phyloP scores from a whole-genome alignment of 2,113 vertebrate genomes.

The Willisornis vidua region DNA sequence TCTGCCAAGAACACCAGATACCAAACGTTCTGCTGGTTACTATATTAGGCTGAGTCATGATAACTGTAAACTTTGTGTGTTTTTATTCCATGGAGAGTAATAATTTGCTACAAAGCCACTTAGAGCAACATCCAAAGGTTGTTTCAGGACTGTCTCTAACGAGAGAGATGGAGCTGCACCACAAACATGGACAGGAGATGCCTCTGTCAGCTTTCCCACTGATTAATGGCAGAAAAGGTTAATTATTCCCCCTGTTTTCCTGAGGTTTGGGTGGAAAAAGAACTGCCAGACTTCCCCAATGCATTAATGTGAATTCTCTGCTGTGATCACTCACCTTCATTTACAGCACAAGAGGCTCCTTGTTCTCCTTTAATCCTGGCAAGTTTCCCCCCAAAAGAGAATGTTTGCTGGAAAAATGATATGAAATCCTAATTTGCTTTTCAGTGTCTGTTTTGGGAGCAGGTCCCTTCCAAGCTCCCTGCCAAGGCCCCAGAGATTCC shows the following conservation, averaged over 20 bases:
- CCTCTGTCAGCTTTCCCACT: neutral
- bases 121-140: neutral
- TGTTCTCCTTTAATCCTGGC: neutral
- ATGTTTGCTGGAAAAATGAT: neutral
- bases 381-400: neutral
- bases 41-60: conserved; percentile 30
- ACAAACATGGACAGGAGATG: neutral
- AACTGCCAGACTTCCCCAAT: neutral
- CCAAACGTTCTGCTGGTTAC: neutral
- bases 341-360: rapidly evolving
- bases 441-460: neutral
- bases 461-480: neutral
- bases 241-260: neutral
- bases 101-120: neutral
- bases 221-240: neutral
- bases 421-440: neutral
- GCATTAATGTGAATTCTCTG: neutral
- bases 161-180: neutral
- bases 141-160: neutral
- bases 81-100: conserved; percentile 9
- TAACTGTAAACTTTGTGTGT: conserved; percentile 28
- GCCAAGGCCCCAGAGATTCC: neutral
- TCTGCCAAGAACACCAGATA: conserved; percentile 30
- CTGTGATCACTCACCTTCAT: neutral
- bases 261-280: neutral